Base-by-base conservation (phyloP, 2,888 invertebrate genomes). In the Trachelus tabidus region DNA sequence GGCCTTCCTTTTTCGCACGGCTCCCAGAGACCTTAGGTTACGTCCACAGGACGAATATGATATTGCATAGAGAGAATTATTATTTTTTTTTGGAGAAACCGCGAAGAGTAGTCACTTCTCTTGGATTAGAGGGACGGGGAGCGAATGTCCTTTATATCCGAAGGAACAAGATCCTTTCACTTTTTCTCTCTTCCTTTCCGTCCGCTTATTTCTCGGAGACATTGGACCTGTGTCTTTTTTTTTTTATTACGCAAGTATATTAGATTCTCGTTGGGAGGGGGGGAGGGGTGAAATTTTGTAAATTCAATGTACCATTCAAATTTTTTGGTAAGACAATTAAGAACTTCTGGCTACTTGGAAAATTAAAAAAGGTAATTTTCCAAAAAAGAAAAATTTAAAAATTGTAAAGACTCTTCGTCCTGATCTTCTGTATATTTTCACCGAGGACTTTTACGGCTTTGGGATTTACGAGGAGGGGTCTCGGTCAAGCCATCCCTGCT, bases 181-280 rank as follows among this genome's bases (percentile, higher is more conserved):
- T 56, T 77, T n/a, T n/a, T 56, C 76, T 75, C 71, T 77, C 75
- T 77, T 68, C 76, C 74, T 75, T 73, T 73, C 12, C 56, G 35
- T 76, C 30, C 74, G 34, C 35, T 15, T 30, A 23, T 37, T 35
- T 68, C 11, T 15, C 56, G n/a, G 37, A 35, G 34, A 75, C 68
- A 73, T 23, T 56, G 40, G 23, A 15, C 1, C 6, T 56, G 23
- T 56, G 23, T 56, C 40, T 9, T 56, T 56, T 56, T 15, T 34
- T 15, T 40, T 40, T 23, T 56, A 23, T 56, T 56, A 56, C 40
- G 6, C 23, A 56, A 73, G 30, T 3, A 31, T 75, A 69, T 34
- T 68, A 30, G 34, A 75, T 31, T 71, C 3, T 33, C 34, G 23
- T 15, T 35, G 6, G 31, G 33, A 34, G 35, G 35, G 34, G 75